Evolutionary conservation across 2,113 vertebrate genomes (phyloP).

Genomic region (Jacana jacana): DNA sequence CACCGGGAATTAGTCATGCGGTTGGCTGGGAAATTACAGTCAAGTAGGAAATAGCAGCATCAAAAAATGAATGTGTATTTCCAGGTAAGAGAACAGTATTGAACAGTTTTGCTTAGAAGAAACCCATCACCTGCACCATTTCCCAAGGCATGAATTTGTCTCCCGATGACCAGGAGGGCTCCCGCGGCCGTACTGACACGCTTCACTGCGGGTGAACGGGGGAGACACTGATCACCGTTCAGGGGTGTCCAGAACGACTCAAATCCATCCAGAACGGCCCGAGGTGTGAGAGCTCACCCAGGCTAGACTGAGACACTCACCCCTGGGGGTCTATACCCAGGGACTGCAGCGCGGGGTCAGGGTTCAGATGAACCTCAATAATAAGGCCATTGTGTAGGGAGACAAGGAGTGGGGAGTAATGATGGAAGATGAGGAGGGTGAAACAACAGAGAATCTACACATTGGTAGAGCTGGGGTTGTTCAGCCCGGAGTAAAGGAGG

Average conservation of each 20-base stretch:
- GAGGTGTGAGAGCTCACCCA: neutral
- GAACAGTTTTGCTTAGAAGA: neutral
- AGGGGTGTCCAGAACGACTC: too few species aligned
- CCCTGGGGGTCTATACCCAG: neutral
- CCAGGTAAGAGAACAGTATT: neutral
- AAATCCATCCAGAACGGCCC: too few species aligned
- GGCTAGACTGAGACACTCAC: neutral
- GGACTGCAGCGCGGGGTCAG: too few species aligned
- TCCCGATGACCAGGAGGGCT: neutral
- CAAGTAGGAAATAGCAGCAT: slow-evolving; percentile 38
- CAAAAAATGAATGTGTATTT: neutral
- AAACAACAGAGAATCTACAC: too few species aligned
- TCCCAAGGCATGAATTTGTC: neutral
- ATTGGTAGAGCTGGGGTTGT: too few species aligned
- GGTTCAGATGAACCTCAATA: too few species aligned
- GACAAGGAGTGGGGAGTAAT: too few species aligned
- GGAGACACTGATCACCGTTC: accelerated
- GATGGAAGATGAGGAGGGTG: too few species aligned
- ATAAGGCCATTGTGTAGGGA: too few species aligned
- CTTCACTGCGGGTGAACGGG: neutral
- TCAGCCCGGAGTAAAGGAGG: too few species aligned
- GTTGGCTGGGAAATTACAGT: neutral
- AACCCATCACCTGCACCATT: neutral
- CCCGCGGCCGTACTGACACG: neutral
- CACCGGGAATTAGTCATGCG: neutral